Conservation (phyloP, 2,888 invertebrate species). For the Stenurella melanura region DNA sequence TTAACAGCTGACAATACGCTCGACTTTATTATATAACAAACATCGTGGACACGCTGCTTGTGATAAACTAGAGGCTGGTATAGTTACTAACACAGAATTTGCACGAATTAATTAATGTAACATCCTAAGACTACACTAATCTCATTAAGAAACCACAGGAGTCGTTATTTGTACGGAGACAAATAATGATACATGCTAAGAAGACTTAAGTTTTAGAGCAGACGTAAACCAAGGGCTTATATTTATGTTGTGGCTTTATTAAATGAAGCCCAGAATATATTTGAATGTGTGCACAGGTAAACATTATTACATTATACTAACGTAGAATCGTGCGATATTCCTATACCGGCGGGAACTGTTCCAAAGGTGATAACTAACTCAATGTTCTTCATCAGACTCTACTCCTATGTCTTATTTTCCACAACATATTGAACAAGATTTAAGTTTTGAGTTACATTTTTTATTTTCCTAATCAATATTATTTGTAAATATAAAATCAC, state of each 20-base stretch:
- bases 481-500: too few relatives aligned
- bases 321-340: neutral
- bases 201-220: neutral
- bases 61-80: too few relatives aligned
- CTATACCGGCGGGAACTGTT: too few relatives aligned
- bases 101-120: neutral
- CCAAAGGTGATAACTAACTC: too few relatives aligned
- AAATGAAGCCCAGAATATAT: conserved; percentile 1
- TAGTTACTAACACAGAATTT: neutral
- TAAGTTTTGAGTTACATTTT: too few relatives aligned
- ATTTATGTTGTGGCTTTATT: neutral
- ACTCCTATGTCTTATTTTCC: too few relatives aligned
- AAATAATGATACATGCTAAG: neutral
- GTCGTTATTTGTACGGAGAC: neutral
- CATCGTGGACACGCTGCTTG: too few relatives aligned
- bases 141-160: neutral
- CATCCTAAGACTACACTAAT: conserved; percentile 7
- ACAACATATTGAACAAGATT: too few relatives aligned
- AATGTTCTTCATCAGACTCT: too few relatives aligned
- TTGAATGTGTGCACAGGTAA: neutral
- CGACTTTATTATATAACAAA: too few relatives aligned
- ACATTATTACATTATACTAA: neutral
- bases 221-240: neutral
- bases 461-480: too few relatives aligned
- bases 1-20: too few relatives aligned